Percentiles rank a stretch among this genome's conserved stretches.
Conservation (phyloP, 2,888 invertebrate species). For the Mimumesa dahlbomi region DNA sequence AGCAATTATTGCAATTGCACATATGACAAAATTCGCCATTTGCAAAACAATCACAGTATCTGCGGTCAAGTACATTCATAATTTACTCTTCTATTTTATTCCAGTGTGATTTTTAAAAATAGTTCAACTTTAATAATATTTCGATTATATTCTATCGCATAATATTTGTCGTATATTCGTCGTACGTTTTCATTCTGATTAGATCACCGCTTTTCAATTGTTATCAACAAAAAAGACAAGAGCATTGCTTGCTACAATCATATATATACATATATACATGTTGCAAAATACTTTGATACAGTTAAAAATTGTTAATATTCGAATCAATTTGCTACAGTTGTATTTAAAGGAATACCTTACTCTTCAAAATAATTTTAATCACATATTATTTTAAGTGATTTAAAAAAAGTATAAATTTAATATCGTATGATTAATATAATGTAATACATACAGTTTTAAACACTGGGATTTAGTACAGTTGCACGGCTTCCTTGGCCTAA, state of each 20-base stretch:
- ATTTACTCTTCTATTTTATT: not conserved
- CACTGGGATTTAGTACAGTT: slow-evolving; percentile 99
- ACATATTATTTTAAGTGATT: not conserved
- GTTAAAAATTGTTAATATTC: too few relatives aligned
- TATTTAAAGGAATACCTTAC: too few relatives aligned
- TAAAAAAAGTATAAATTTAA: too few relatives aligned
- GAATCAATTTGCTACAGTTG: too few relatives aligned
- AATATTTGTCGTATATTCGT: not conserved
- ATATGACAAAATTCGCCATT: slow-evolving; percentile 99
- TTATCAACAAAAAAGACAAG: slow-evolving; percentile 43
- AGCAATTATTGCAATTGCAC: slow-evolving; percentile 99
- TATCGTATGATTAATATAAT: too few relatives aligned
- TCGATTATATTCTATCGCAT: not conserved
- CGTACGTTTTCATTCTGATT: slow-evolving; percentile 1
- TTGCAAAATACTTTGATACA: too few relatives aligned
- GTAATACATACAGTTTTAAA: slow-evolving; percentile 89
- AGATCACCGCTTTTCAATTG: slow-evolving; percentile 16
- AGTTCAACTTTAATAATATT: not conserved
- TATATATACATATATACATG: too few relatives aligned
- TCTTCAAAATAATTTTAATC: too few relatives aligned
- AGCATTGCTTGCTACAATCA: slow-evolving; percentile 32
- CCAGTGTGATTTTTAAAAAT: not conserved
- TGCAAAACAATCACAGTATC: slow-evolving; percentile 99
- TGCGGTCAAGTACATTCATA: slow-evolving; percentile 70
- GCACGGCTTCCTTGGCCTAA: slow-evolving; percentile 94